Evolutionary conservation across 2,797 vertebrate genomes (phyloP).

Genomic region (Scyliorhinus canicula): DNA sequence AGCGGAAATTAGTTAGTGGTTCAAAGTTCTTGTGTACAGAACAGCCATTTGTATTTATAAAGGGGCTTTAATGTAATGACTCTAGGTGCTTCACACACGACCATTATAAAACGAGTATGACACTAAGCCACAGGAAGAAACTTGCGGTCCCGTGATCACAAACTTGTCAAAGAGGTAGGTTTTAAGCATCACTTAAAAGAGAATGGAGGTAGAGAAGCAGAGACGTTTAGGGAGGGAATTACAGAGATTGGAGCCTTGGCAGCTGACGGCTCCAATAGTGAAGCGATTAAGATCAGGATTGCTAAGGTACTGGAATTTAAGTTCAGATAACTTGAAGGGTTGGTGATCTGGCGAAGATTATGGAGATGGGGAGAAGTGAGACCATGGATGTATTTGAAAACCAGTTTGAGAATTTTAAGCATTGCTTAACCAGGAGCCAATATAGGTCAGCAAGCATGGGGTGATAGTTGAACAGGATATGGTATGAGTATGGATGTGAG

Average conservation of each 20-base stretch:
- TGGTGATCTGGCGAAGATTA: no score
- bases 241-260: neutral
- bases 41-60: neutral
- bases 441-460: no score
- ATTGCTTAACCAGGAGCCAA: neutral
- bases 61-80: neutral
- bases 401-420: no score
- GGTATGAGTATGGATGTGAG: no score
- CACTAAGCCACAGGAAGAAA: no score
- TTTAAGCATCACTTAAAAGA: no score
- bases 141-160: neutral
- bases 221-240: neutral
- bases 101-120: neutral
- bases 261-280: neutral
- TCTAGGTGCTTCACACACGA: neutral
- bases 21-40: neutral
- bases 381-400: no score
- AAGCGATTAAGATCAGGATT: neutral
- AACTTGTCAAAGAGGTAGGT: neutral
- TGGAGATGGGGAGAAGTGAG: no score
- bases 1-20: no score
- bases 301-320: neutral
- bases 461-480: no score
- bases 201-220: neutral
- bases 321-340: neutral